Conservation (phyloP, 2,113 vertebrate species). For the Chloroceryle aenea region DNA sequence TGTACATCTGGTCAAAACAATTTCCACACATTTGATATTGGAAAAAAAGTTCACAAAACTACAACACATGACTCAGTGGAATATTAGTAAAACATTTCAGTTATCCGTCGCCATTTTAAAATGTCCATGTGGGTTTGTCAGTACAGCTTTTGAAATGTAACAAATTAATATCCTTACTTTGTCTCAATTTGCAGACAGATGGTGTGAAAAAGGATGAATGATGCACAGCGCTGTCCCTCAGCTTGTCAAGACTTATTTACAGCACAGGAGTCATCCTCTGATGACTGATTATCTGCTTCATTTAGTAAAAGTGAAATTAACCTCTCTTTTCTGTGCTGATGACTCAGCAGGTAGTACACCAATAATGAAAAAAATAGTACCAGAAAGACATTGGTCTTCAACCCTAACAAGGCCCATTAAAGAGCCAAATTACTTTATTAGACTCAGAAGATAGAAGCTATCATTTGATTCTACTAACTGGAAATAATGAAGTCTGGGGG, state of each 20-base stretch:
- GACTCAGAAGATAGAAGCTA: conserved; percentile 71
- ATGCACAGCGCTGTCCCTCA: conserved; percentile 63
- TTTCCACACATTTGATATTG: neutral
- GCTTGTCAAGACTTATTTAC: conserved; percentile 79
- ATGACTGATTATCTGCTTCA: conserved; percentile 80
- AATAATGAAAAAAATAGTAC: conserved; percentile 66
- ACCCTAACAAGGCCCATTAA: conserved; percentile 75
- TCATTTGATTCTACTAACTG: conserved; percentile 70
- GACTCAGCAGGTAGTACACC: conserved; percentile 78
- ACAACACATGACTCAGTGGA: conserved; percentile 25
- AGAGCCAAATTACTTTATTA: conserved; percentile 76
- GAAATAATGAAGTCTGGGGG: conserved; percentile 65
- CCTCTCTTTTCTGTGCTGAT: conserved; percentile 73
- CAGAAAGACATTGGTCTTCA: conserved; percentile 73
- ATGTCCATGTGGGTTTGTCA: conserved; percentile 67
- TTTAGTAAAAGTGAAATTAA: conserved; percentile 83
- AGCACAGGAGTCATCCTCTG: conserved; percentile 59
- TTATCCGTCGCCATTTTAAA: conserved; percentile 68
- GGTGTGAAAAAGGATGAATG: conserved; percentile 67
- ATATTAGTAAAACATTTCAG: conserved; percentile 58
- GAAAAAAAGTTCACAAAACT: conserved; percentile 63
- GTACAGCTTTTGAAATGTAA: conserved; percentile 74
- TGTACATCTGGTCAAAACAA: conserved; percentile 55
- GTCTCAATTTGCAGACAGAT: conserved; percentile 81
- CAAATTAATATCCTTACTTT: conserved; percentile 77